Base-by-base conservation (phyloP, 2,113 vertebrate genomes). In the Nothoprocta perdicaria region DNA sequence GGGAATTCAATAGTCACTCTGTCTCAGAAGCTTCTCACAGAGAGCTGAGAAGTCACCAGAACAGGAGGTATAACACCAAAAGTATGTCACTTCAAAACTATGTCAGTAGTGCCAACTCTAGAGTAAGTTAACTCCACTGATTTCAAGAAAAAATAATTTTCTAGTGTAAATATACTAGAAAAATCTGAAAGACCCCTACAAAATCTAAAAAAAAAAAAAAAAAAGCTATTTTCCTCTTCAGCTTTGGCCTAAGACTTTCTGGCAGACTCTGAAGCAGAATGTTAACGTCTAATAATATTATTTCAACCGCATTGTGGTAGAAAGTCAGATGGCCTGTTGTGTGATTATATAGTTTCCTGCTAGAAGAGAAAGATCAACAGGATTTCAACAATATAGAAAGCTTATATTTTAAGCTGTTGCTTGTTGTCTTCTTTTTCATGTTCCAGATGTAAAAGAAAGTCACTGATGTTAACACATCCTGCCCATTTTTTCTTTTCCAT, bases 381-480 rank as follows among this genome's bases (percentile, higher is more conserved):
- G 48, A 89, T 71, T 79, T 75, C 33, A 86, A 38, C 38, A 74
- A 53, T 46, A 58, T 0, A n/a, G 55, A 77, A 91, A 79, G 41
- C 5, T 86, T 15, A 7, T 41, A 77, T 89, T 90, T 89, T 74
- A 67, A 82, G 16, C 40, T 53, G 40, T 73, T 87, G 10, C 55
- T 52, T 73, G n/a, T 80, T 90, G 57, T 29, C 60, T 65, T n/a
- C 12, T 83, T 89, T 86, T 88, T 77, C 23, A 85, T 35, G 27
- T 92, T 89, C 60, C 67, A 82, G 35, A 85, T 55, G 50, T 76
- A 68, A 90, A 94, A 76, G 58, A 76, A 76, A 93, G 45, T 21
- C 68, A 77, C n/a, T 77, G 26, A 67, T 35, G 46, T 63, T 71
- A 80, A 86, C 53, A 73, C 38, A 57, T 73, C 80, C 77, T 92